These are phyloP conservation scores for Neria commutata DNA, from an alignment of 2,888 invertebrate genomes.

Conservation along the genomic window DNA sequence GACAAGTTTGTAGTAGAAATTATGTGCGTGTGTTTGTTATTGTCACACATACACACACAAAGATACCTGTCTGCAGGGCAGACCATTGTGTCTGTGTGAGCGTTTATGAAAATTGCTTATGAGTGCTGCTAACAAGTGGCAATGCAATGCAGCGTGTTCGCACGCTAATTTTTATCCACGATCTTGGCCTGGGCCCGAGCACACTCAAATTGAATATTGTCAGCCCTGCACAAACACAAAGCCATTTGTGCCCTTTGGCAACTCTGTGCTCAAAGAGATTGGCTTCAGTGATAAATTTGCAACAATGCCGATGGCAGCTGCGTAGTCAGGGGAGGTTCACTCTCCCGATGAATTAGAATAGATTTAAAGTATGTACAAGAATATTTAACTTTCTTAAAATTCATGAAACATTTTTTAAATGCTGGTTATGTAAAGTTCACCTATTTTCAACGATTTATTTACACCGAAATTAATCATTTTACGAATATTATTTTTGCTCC, in stretches of 20 bases:
- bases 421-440: too few species aligned
- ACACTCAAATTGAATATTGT: not conserved
- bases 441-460: too few species aligned
- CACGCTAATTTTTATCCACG: too few species aligned
- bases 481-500: too few species aligned
- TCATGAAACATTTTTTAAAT: too few species aligned
- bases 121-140: slow-evolving; percentile 38
- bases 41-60: not conserved
- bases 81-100: not conserved
- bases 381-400: too few species aligned
- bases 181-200: not conserved
- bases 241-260: not conserved
- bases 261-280: not conserved
- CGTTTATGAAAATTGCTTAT: slow-evolving; percentile 35
- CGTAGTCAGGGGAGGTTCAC: too few species aligned
- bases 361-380: too few species aligned
- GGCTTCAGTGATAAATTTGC: not conserved
- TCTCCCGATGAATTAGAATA: too few species aligned
- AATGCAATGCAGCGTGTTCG: slow-evolving; percentile 23
- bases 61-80: not conserved
- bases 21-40: too few species aligned
- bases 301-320: too few species aligned
- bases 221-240: not conserved
- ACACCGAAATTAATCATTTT: too few species aligned
- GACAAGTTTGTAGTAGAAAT: not conserved